A percentile compares a stretch with the other conserved stretches of the same genome.
Conservation (phyloP, 23 tunicate genomes). For the Halocynthia aurantium region DNA sequence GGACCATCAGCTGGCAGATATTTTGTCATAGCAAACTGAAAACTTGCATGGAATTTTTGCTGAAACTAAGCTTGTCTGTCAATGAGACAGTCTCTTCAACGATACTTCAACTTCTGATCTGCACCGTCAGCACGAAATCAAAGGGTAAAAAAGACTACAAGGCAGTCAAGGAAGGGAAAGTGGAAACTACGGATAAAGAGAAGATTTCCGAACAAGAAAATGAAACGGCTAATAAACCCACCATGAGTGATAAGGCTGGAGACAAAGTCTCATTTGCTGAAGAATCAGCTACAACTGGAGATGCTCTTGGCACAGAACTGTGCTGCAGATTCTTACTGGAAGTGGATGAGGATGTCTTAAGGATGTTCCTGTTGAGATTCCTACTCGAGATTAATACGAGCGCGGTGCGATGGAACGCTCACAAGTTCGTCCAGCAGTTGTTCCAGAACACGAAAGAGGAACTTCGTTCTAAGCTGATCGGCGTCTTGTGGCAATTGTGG, state of each 20-base stretch:
- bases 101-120: constrained; percentile 49
- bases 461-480: constrained; percentile 35
- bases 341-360: constrained; percentile 34
- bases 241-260: neutral
- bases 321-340: constrained; percentile 33
- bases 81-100: constrained; percentile 59
- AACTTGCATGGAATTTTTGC: constrained; percentile 39
- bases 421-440: constrained; percentile 45
- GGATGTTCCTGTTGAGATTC: constrained; percentile 59
- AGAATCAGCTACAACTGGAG: neutral
- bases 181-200: neutral
- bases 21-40: constrained; percentile 29
- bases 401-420: constrained; percentile 77
- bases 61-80: constrained; percentile 36
- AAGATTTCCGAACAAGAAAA: neutral
- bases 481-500: constrained; percentile 72
- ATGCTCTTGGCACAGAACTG: constrained; percentile 44
- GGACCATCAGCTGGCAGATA: constrained; percentile 76
- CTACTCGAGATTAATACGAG: constrained; percentile 75
- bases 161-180: neutral
- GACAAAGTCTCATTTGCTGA: neutral
- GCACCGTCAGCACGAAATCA: constrained; percentile 35
- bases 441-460: constrained; percentile 49
- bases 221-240: neutral
- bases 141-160: neutral